Percentiles rank a stretch among this genome's conserved stretches.
Evolutionary conservation across 2,797 vertebrate species (phyloP).

Genomic region (Hoplostethus atlanticus): DNA sequence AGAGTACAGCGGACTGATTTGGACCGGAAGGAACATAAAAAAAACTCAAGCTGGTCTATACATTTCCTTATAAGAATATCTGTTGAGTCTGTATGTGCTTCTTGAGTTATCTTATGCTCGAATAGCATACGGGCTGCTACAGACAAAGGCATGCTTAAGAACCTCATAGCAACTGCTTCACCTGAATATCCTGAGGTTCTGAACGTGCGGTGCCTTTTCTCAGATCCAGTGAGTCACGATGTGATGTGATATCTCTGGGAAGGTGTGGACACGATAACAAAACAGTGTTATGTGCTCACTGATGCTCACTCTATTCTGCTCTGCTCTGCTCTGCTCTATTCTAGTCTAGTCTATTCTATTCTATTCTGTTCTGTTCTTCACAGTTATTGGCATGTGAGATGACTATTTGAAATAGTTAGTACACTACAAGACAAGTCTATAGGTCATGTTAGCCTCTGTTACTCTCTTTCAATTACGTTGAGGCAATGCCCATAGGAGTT

Average conservation of each 20-base stretch:
- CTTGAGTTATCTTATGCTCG: neutral
- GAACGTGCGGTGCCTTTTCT: constrained; percentile 42
- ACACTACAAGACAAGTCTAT: constrained; percentile 35
- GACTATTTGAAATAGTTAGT: constrained; percentile 10
- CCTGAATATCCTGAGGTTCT: constrained; percentile 26
- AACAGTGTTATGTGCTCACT: constrained; percentile 31
- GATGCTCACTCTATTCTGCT: constrained; percentile 5
- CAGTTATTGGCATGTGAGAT: neutral
- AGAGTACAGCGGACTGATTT: neutral
- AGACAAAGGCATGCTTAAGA: neutral
- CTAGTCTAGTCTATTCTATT: neutral
- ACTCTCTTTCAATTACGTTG: constrained; percentile 41
- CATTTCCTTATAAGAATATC: too few species aligned
- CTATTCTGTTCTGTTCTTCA: neutral
- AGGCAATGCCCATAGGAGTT: constrained; percentile 43
- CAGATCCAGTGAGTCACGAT: constrained; percentile 51
- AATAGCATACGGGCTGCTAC: neutral
- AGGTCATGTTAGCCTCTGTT: constrained; percentile 9
- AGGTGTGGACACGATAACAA: constrained; percentile 50
- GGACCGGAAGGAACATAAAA: neutral
- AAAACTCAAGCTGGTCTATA: too few species aligned
- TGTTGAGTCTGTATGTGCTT: too few species aligned
- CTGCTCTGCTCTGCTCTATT: constrained; percentile 7
- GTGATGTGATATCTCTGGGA: constrained; percentile 40
- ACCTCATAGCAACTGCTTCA: constrained; percentile 9